Evolutionary conservation across 1,140 invertebrate species (phyloP), one percentile per base, ranked within the genome.

Genomic region (Globodera rostochiensis): DNA sequence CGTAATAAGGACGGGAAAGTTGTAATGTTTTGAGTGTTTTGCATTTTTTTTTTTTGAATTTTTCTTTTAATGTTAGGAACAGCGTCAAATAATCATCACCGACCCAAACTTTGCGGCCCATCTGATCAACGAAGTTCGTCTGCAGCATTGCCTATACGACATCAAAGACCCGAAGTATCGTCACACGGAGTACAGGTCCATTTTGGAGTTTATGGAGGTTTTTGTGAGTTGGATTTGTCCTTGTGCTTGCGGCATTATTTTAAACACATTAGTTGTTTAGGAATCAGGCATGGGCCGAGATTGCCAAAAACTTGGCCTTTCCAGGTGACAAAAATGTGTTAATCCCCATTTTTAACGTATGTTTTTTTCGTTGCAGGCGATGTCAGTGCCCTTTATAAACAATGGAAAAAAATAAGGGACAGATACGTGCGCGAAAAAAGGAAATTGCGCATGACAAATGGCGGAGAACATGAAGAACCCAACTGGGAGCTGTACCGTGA

Each of bases 381-480:
- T 79, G 71, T 86, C 25, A 83, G 75, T 47, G 84, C 80, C 0
- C 84, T 84, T 66, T 84, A 84, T 66, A 84, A 84, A 53, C 83
- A 84, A 66, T 84, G 83, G 83, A 84, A 84, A 60, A 84, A 84
- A 60, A 25, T 84, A 25, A 49, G 83, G 19, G 83, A 84, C 53
- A 45, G 83, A 8, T 84, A 83, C 78, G 83, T 84, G 8, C 70
- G 83, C 21, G 83, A 84, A 47, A 86, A 86, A 60, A 69, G 83
- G 46, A 84, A 85, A 79, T 64, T 85, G 49, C 73, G 83, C 21
- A 82, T 84, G 82, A 53, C 83, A 21, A 73, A 66, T 46, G 73
- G 71, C 13, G 36, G 60, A 11, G 66, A 25, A 13, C 66, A 82
- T 9, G 74, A 83, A 46, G 74, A 47, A 15, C 78, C 84, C 9